Base-by-base conservation (phyloP, 1,140 invertebrate genomes). In the Pantala flavescens region DNA sequence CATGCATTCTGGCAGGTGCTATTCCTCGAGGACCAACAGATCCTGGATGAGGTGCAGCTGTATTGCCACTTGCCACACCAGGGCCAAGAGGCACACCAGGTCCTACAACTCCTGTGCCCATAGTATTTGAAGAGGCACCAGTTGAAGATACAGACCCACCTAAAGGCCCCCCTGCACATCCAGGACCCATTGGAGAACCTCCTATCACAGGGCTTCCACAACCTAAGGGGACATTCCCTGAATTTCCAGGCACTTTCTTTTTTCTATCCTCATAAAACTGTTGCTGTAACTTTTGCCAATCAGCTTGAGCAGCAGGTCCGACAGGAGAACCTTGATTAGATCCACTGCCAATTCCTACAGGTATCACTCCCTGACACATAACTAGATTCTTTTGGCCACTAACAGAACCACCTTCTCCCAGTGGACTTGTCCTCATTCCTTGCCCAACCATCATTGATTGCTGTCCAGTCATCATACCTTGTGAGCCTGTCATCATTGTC, bases 241-340 rank as follows among this genome's bases (percentile, higher is more conserved):
- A 82, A 81, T 83, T 83, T 75, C 82, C 82, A 55, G 74, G 63
- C 42, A 14, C 77, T 76, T 81, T 86, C 78, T 86, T 86, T 78
- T 84, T 84, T 76, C 85, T 84, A 71, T 87, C 90, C 77, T 93
- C 92, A 79, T 90, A 89, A 83, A 93, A 93, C 80, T 92, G 90
- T 79, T 91, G 88, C 79, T 96, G 94, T 72, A 96, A 83, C 82
- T 96, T 95, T 77, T 93, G 90, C 95, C 94, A 97, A 80, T 94
- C 92, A 82, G 92, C 88, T 82, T 88, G 91, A 70, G 84, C 84
- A 79, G 81, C 78, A 75, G 83, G 80, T 55, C 75, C 43, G 78
- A 79, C 23, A 7, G 77, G 76, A 16, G 80, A 76, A 36, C 71
- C 43, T 23, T 72, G 74, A 71, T 74, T 70, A 14, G 74, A 72